Conservation (phyloP, 2,888 invertebrate genomes). For the Cylindroiulus punctatus region DNA sequence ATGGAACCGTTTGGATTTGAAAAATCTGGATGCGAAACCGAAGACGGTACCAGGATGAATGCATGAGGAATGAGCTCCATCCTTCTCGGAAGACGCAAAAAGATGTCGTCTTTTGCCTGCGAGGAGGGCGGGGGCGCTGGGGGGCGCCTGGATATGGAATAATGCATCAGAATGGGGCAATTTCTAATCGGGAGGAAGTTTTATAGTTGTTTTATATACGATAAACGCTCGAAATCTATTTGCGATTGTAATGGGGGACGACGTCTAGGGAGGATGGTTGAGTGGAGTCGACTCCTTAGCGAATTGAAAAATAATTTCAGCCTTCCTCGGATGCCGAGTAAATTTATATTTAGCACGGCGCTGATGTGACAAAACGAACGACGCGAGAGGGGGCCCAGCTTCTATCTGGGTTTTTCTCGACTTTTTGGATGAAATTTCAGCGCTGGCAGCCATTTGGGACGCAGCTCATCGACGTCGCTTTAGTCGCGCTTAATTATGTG, state of each 20-base stretch:
- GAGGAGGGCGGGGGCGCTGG: not conserved
- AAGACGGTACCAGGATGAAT: not conserved
- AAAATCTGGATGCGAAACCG: slow-evolving; percentile 2
- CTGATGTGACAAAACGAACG: slow-evolving; percentile 33
- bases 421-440: slow-evolving; percentile 30
- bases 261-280: not conserved
- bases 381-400: not conserved
- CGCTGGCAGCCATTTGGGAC: not conserved
- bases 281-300: not conserved
- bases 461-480: not conserved
- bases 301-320: slow-evolving; percentile 22
- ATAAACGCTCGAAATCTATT: slow-evolving; percentile 34
- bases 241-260: not conserved
- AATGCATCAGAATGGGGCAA: slow-evolving; percentile 35
- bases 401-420: not conserved
- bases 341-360: slow-evolving; percentile 33
- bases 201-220: slow-evolving; percentile 37
- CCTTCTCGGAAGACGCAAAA: not conserved
- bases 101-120: not conserved
- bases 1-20: not conserved
- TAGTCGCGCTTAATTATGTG: not conserved
- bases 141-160: not conserved
- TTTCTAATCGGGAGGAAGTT: slow-evolving; percentile 37
- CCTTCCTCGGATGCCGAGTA: not conserved
- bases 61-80: not conserved